These are phyloP conservation scores for Folsomia manolachei DNA, from an alignment of 2,888 invertebrate species.

Conservation along the genomic window DNA sequence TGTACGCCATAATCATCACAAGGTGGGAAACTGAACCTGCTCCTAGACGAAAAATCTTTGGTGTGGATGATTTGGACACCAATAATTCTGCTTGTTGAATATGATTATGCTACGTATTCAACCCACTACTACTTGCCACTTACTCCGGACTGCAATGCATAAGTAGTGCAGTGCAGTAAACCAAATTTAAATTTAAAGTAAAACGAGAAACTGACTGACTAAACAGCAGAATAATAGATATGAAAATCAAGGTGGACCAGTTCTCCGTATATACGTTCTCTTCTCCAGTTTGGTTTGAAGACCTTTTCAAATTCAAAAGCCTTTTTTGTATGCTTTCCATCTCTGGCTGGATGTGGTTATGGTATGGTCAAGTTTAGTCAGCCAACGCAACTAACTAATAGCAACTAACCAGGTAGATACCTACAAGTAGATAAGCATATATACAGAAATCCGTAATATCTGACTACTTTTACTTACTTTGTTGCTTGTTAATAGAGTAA, in stretches of 20 bases:
- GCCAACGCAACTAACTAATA: no score
- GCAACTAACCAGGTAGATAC: no score
- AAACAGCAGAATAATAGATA: neutral
- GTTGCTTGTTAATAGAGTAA: neutral
- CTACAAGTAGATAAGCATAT: no score
- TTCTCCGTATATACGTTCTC: neutral
- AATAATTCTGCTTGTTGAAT: neutral
- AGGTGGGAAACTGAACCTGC: constrained; percentile 4
- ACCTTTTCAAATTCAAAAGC: neutral
- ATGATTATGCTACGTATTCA: neutral
- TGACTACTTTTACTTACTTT: neutral
- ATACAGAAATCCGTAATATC: neutral
- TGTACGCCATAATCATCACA: constrained; percentile 43
- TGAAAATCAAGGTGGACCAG: constrained; percentile 32
- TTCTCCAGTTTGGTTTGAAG: no score
- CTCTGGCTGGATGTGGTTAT: neutral
- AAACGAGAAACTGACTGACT: no score
- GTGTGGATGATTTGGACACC: no score
- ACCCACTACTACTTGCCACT: neutral
- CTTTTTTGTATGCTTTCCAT: no score
- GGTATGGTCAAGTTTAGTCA: neutral
- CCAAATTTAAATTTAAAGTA: neutral
- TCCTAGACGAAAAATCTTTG: neutral
- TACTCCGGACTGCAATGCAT: no score
- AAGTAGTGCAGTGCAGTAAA: neutral